Percentiles rank a stretch among this genome's conserved stretches.
Conservation (phyloP, 2,113 vertebrate genomes). For the Chamaea fasciata region DNA sequence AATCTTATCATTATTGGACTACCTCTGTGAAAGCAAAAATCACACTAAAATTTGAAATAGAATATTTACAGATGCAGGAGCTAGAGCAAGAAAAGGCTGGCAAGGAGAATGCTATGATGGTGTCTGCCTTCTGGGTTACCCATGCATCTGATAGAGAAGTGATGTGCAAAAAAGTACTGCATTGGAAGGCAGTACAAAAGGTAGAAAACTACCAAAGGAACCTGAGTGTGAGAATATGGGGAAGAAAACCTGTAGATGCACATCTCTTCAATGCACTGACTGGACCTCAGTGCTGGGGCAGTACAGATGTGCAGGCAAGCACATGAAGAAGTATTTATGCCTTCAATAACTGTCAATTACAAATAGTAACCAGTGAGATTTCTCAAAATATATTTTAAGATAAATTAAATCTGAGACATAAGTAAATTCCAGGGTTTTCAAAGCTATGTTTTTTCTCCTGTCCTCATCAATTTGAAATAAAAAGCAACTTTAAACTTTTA, state of each 20-base stretch:
- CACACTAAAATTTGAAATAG: background rate
- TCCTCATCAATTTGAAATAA: background rate
- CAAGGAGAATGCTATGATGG: background rate
- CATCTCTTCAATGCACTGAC: background rate
- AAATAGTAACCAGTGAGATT: background rate
- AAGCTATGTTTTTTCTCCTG: background rate
- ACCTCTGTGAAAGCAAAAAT: background rate
- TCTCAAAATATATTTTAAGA: background rate
- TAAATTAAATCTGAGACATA: background rate
- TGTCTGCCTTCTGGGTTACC: background rate
- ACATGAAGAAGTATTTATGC: background rate
- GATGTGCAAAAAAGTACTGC: background rate
- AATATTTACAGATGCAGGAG: background rate
- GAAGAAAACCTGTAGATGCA: background rate
- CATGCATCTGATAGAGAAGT: background rate
- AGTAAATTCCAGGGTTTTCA: background rate
- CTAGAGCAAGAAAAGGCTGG: background rate
- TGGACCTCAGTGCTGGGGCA: background rate
- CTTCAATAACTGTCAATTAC: background rate
- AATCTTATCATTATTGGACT: background rate
- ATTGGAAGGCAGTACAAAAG: background rate
- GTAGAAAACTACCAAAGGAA: background rate
- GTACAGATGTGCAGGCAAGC: background rate
- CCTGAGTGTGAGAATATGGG: rapidly evolving
- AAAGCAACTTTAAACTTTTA: background rate